phyloP scores from a whole-genome alignment of 2,888 invertebrate genomes.

The Drosophila ezoana region DNA sequence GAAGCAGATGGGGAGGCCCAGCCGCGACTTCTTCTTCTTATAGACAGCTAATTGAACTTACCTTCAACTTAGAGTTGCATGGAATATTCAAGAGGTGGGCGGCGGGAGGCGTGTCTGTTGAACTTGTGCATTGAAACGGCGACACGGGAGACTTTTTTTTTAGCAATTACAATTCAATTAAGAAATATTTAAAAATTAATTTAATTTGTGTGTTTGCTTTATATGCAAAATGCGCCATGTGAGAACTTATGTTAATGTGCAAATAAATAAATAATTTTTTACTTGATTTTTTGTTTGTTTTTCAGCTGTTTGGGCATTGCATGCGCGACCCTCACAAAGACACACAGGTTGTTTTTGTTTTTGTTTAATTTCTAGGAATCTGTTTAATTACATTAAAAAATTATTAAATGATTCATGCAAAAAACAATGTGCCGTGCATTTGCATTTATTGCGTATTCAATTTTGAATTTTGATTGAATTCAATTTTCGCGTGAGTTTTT shows the following conservation, averaged over 20 bases:
- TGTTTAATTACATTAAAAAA: conserved; percentile 63
- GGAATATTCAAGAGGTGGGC: conserved; percentile 35
- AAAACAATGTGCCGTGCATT: conserved; percentile 45
- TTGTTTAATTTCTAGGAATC: conserved; percentile 51
- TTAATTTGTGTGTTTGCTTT: conserved; percentile 51
- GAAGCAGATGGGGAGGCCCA: conserved; percentile 14
- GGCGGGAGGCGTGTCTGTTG: conserved; percentile 24
- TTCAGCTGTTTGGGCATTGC: conserved; percentile 29
- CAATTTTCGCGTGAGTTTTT: conserved; percentile 66
- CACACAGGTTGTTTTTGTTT: conserved; percentile 41
- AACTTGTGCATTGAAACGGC: conserved; percentile 57
- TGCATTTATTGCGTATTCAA: conserved; percentile 44
- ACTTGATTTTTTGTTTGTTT: conserved; percentile 12
- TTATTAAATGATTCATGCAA: conserved; percentile 67
- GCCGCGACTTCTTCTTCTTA: conserved; percentile 46
- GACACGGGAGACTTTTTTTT: conserved; percentile 45
- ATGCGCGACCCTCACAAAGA: conserved; percentile 61
- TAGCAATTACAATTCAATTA: conserved; percentile 68
- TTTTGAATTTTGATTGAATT: conserved; percentile 45
- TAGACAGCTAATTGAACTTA: conserved; percentile 63
- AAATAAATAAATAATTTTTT: conserved; percentile 28
- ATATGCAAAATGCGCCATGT: conserved; percentile 65
- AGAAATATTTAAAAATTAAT: conserved; percentile 71
- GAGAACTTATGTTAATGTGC: conserved; percentile 69
- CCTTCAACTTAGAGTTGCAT: conserved; percentile 64